These are phyloP conservation scores for Artemia franciscana DNA, from an alignment of 1,140 invertebrate genomes.

Conservation along the genomic window DNA sequence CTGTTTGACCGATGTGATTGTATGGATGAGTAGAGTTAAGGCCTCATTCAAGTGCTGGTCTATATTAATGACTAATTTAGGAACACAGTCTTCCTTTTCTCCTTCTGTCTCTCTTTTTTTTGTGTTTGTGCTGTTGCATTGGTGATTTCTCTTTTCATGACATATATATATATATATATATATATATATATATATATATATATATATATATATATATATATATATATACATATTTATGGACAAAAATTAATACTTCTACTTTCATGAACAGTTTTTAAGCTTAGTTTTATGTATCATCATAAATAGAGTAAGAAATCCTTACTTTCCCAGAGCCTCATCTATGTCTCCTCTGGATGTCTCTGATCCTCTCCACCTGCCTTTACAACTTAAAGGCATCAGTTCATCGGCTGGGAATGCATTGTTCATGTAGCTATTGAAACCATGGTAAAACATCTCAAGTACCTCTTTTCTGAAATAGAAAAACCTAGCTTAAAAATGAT, in stretches of 20 bases:
- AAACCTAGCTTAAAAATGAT: conserved; percentile 8
- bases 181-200: neutral
- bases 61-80: no score
- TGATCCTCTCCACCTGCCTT: conserved; percentile 61
- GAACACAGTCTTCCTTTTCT: no score
- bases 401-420: conserved; percentile 97
- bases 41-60: no score
- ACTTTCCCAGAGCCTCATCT: conserved; percentile 90
- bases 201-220: no score
- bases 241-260: no score
- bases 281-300: neutral
- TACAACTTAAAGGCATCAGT: conserved; percentile 87
- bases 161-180: neutral
- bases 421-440: conserved; percentile 86
- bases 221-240: no score
- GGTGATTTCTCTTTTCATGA: no score
- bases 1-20: no score
- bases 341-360: conserved; percentile 78
- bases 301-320: conserved; percentile 24
- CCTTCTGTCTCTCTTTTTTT: no score
- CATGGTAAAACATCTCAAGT: conserved; percentile 88
- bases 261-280: no score
- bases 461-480: conserved; percentile 44
- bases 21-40: no score
- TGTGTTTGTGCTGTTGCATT: no score